Base-by-base conservation (phyloP, 2,113 vertebrate species). In the Hipposideros armiger region DNA sequence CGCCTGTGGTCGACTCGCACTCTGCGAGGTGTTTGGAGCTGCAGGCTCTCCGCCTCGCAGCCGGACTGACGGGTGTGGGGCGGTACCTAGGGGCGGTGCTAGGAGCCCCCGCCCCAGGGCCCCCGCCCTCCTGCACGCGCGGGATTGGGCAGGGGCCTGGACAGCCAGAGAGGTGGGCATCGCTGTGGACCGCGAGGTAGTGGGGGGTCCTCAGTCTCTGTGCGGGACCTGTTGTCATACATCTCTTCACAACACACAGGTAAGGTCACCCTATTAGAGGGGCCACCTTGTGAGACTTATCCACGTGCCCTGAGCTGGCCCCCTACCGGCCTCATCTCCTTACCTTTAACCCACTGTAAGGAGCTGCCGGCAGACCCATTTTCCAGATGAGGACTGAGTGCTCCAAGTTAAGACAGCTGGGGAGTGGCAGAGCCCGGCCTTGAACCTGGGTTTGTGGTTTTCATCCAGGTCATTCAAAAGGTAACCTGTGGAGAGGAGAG, bases 21-120 rank as follows among this genome's bases (percentile, higher is more conserved):
- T 58, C 62, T n/a, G 58, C 19, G 3, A 56, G 15, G 3, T 9
- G 56, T 40, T 69, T 22, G 50, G 0, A 45, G 42, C 64, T 64
- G 11, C 50, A 42, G 3, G 1, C 66, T 42, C 24, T 56, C 2
- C 0, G 3, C 42, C 2, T 4, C 45, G 8, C 13, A 2, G 20
- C 66, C 0, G 1, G 30, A 4, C 0, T 8, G 19, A 2, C 0
- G 1, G 11, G 60, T 0, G 66, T 7, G 2, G 26, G 7, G 50
- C 17, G 2, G 52, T 0, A 15, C 60, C 5, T 19, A 4, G 26
- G 30, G 76, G 47, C 40, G 70, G 70, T 1, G 9, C 77, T 24
- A 56, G 62, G 64, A 87, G 72, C 10, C 54, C 72, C 70, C 72
- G 54, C 91, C 11, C 56, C 0, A 3, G 16, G 58, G 11, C 64